phyloP scores from a whole-genome alignment of 30 jellyfish, hydroid and myxozoan genomes.

The Chrysaora quinquecirrha region DNA sequence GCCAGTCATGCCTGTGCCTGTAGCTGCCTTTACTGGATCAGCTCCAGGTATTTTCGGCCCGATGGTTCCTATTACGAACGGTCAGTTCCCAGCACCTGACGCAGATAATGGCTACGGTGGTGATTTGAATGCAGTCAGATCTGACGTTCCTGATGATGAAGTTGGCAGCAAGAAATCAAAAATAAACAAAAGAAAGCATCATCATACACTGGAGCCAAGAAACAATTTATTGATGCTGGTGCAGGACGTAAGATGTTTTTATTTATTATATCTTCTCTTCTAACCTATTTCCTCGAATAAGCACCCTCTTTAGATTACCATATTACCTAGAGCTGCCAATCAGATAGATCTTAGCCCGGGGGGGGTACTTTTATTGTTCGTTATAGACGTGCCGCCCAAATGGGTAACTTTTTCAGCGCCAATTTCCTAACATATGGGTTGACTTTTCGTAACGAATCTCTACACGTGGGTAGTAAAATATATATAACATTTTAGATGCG shows the following conservation, averaged over 20 bases:
- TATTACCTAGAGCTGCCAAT: too few species aligned
- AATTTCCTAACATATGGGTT: too few species aligned
- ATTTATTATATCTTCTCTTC: too few species aligned
- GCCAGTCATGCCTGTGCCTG: conserved; percentile 63
- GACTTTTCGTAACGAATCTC: too few species aligned
- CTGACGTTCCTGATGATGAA: conserved; percentile 48
- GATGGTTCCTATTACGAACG: conserved; percentile 58
- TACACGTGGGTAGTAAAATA: too few species aligned
- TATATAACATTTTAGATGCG: too few species aligned
- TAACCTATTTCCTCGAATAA: too few species aligned
- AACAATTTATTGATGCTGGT: conserved; percentile 57
- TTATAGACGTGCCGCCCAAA: too few species aligned
- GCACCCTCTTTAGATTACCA: too few species aligned
- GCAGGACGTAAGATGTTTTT: conserved; percentile 15
- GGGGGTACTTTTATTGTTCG: too few species aligned
- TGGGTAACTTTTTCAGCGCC: too few species aligned
- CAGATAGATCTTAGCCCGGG: too few species aligned
- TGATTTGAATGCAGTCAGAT: conserved; percentile 41
- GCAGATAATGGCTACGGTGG: conserved; percentile 65
- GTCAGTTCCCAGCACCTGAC: conserved; percentile 60
- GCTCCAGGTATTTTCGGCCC: conserved; percentile 50
- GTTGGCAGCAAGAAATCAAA: conserved; percentile 14
- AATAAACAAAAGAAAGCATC: conserved; percentile 6
- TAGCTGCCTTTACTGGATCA: conserved; percentile 20
- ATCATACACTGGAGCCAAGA: conserved; percentile 30